Base-by-base conservation (phyloP, 2,888 invertebrate species). In the Nowickia ferox region DNA sequence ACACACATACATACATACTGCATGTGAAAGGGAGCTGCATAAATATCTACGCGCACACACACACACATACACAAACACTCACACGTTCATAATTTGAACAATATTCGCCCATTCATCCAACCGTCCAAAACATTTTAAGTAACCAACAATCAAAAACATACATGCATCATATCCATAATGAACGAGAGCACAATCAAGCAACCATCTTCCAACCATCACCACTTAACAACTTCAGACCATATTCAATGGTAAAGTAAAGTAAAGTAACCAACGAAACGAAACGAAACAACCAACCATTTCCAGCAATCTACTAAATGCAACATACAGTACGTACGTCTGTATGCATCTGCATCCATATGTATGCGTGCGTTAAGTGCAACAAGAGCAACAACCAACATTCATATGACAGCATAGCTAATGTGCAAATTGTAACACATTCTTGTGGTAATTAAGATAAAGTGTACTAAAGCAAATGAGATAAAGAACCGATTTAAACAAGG, bases 351-450 rank as follows among this genome's bases (percentile, higher is more conserved):
- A 46, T 11, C 9, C 46, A 46, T n/a, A 13, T 15, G 15, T 48
- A 48, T 13, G 11, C 53, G n/a, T 80, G 48, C 42, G 30, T 80
- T 42, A 59, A 66, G 74, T 79, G 46, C 63, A 46, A 40, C 42
- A 22, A 59, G 13, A 71, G 46, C 42, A 30, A 30, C 30, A 30
- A 30, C 30, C 30, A 30, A 30, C 55, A 65, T 77, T 48, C 42
- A 59, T 66, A 84, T 84, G 83, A 78, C 83, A 84, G 77, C 72
- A 77, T 63, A 72, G 76, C 86, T 86, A 86, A 86, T 86, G 86
- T 86, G 86, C 86, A 83, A 86, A 86, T 86, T 86, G 83, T 86
- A 86, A 86, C 86, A 86, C 86, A 86, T 86, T 86, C 80, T 83
- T 86, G 83, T 83, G 86, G 86, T 77, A 86, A 86, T 86, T 86